Evolutionary conservation across 2,113 vertebrate species (phyloP).

Genomic region (Galbula dea): DNA sequence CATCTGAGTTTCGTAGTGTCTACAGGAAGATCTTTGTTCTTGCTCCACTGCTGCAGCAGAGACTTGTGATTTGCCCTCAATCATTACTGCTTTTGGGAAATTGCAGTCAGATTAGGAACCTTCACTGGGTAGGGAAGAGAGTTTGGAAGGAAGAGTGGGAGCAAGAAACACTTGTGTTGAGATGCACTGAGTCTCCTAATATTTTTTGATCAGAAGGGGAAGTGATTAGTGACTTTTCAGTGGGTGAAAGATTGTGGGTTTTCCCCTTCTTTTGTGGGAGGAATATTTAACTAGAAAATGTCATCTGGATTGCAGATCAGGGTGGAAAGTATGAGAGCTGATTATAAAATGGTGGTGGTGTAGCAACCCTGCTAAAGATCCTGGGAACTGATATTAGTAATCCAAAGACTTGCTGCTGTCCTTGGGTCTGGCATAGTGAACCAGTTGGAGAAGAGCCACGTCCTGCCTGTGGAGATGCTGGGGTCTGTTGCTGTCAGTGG

Average conservation of each 20-base stretch:
- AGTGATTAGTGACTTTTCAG: not conserved
- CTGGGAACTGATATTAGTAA: not conserved
- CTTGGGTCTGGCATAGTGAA: not conserved
- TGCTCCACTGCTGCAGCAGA: not conserved
- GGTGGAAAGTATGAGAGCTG: not conserved
- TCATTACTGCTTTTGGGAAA: not conserved
- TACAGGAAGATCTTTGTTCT: not conserved
- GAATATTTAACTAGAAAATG: not conserved
- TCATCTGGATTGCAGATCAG: not conserved
- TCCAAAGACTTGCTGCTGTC: not conserved
- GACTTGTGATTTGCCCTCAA: accelerated
- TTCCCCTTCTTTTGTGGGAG: not conserved
- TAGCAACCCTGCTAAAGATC: not conserved
- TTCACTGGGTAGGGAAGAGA: not conserved
- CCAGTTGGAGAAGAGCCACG: not conserved
- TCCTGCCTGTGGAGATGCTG: not conserved
- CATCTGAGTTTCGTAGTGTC: not conserved
- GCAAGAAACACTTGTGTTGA: not conserved
- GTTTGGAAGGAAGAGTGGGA: not conserved
- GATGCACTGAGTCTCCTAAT: not conserved
- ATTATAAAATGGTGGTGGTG: not conserved
- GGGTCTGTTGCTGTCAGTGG: not conserved
- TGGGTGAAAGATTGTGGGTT: not conserved
- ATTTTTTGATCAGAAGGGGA: not conserved
- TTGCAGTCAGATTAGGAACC: not conserved